Base-by-base conservation (phyloP, 1,140 invertebrate genomes). In the Ectropis grisescens region DNA sequence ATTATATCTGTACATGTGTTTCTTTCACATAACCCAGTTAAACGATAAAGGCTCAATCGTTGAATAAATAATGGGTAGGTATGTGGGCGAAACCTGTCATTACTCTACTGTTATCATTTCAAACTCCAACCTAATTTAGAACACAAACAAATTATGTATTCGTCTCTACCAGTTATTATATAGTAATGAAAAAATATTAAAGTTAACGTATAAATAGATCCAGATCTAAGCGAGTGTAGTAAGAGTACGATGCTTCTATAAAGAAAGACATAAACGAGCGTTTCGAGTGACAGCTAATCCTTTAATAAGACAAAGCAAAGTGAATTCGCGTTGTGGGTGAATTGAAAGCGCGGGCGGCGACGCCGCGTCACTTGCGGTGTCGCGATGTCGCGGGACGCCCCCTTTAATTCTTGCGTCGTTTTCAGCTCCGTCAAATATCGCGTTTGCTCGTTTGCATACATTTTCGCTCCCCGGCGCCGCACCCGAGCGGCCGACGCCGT, bases 331-430 rank as follows among this genome's bases (percentile, higher is more conserved):
- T 59, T 50, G 55, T 37, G 42, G 24, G 29, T 13, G 41, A 23
- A 29, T 11, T 30, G 37, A 37, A 23, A 37, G 29, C 33, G 23
- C 29, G 37, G 44, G 42, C 36, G 46, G 43, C 44, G 54, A 53
- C 46, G 40, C 37, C 50, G 54, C 54, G 58, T 43, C 52, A 35
- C 51, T 58, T 54, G 54, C 41, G 36, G 41, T 5, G 33, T 19
- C 28, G 25, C 15, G 32, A 37, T 32, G 33, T 38, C 27, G 16
- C 38, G 24, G 36, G 35, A 36, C 47, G 32, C 39, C 44, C 56
- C 57, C 52, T 57, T 64, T 74, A 69, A 81, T 81, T 78, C 62
- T 76, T 81, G 71, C 72, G 70, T 67, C 72, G 72, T 81, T 78
- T 68, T 76, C 72, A 66, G 52, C 62, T 64, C 51, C 56, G 60